Conservation (phyloP, 2,113 vertebrate species). For the Rhabdornis inornatus region DNA sequence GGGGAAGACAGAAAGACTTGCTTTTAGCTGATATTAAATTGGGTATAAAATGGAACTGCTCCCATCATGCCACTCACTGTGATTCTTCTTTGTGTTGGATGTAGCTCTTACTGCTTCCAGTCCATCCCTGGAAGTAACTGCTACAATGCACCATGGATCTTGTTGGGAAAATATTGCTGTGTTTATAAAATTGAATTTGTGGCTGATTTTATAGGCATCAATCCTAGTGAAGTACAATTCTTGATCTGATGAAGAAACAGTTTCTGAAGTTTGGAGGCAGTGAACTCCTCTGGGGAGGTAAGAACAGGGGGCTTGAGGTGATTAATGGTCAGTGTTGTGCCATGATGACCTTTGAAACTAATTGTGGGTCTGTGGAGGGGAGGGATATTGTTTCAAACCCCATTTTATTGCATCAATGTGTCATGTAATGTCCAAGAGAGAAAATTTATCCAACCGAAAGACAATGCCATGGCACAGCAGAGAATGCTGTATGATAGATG, state of each 20-base stretch:
- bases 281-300: not conserved
- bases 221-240: not conserved
- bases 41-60: not conserved
- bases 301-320: not conserved
- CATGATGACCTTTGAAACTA: not conserved
- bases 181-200: not conserved
- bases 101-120: not conserved
- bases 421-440: not conserved
- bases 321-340: not conserved
- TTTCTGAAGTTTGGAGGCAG: not conserved
- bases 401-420: not conserved
- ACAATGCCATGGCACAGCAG: not conserved
- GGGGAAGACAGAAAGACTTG: not conserved
- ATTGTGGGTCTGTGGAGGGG: not conserved
- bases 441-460: not conserved
- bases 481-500: not conserved
- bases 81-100: not conserved
- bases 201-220: not conserved
- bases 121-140: not conserved
- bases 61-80: not conserved
- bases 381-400: not conserved
- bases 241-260: not conserved
- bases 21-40: not conserved
- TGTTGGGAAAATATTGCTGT: accelerated
- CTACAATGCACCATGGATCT: not conserved